Percentiles rank a stretch among this genome's conserved stretches.
Conservation (phyloP, 2,113 vertebrate species). For the Sylvietta virens region DNA sequence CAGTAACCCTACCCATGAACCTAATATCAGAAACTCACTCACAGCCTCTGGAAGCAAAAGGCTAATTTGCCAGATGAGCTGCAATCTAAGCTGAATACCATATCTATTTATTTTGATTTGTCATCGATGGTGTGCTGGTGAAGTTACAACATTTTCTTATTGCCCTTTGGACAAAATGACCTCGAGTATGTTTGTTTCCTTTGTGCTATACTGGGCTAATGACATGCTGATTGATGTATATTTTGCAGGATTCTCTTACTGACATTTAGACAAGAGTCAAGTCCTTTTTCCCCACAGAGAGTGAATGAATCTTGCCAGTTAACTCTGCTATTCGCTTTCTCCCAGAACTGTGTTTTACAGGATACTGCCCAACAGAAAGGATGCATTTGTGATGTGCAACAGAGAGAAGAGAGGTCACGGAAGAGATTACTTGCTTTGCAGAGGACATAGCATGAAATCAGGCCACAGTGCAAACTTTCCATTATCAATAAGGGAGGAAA, state of each 20-base stretch:
- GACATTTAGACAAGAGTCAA: background rate
- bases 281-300: background rate
- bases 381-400: background rate
- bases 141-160: background rate
- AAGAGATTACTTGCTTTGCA: background rate
- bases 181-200: background rate
- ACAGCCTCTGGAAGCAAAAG: background rate
- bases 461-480: background rate
- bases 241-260: background rate
- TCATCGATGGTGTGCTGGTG: rapidly evolving
- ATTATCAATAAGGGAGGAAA: background rate
- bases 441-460: background rate
- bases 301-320: background rate
- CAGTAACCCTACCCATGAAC: background rate
- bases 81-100: background rate
- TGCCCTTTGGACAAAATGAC: background rate
- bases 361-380: background rate
- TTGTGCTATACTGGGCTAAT: background rate
- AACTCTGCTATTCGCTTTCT: background rate
- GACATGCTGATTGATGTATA: background rate
- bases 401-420: background rate
- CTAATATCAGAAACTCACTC: background rate
- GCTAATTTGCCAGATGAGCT: background rate
- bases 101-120: background rate
- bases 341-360: background rate